Percentiles rank a stretch among this genome's conserved stretches.
phyloP scores from a whole-genome alignment of 2,113 vertebrate species.

The Pardalotus punctatus region DNA sequence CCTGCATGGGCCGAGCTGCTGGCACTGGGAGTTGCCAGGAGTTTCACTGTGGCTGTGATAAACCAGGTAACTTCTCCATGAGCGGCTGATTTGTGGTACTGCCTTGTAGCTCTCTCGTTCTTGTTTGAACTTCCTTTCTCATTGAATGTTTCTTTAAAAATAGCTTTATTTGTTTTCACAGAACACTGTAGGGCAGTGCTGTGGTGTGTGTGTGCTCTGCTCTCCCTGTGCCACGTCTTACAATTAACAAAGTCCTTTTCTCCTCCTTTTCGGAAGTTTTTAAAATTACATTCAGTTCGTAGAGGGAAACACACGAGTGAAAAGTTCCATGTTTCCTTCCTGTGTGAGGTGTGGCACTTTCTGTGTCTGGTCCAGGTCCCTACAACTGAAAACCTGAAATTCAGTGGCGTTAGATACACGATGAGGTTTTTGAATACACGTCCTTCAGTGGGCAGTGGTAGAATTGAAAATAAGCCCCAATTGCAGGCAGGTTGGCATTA shows the following conservation, averaged over 20 bases:
- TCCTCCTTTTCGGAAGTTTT: not conserved
- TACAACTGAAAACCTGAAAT: not conserved
- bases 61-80: not conserved
- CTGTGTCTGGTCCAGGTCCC: not conserved
- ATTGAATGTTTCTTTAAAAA: not conserved
- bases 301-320: not conserved
- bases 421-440: not conserved
- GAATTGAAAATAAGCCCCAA: not conserved
- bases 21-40: not conserved
- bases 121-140: not conserved
- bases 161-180: not conserved
- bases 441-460: not conserved
- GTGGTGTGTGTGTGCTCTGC: not conserved
- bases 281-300: not conserved
- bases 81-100: not conserved
- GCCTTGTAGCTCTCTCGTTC: not conserved
- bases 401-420: not conserved
- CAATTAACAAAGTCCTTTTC: not conserved
- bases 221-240: not conserved
- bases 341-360: not conserved
- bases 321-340: not conserved
- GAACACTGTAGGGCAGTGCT: accelerated
- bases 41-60: not conserved
- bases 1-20: not conserved
- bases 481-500: not conserved